A percentile compares a stretch with the other conserved stretches of the same genome.
Conservation (phyloP, 1,140 invertebrate species). For the Plectus sambesii region DNA sequence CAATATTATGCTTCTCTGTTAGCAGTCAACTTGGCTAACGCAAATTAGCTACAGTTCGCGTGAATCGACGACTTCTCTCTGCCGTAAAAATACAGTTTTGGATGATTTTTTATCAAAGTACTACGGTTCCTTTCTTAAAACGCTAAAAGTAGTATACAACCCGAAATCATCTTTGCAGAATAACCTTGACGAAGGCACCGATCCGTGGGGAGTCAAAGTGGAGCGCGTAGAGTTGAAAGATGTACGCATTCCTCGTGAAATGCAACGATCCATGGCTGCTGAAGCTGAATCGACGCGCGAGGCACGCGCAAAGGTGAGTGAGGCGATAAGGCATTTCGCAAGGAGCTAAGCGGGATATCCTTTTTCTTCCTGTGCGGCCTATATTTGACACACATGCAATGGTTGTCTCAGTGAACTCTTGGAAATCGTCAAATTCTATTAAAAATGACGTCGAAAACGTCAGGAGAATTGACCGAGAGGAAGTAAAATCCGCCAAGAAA, state of each 20-base stretch:
- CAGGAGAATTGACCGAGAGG: no score
- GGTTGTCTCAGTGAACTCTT: neutral
- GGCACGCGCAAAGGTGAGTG: slow-evolving; percentile 50
- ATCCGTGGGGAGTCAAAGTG: slow-evolving; percentile 55
- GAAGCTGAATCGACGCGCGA: slow-evolving; percentile 52
- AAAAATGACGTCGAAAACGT: no score
- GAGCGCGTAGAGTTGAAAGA: slow-evolving; percentile 54
- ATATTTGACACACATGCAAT: no score
- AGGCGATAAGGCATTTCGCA: no score
- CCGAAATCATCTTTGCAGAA: no score
- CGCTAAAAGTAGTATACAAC: no score
- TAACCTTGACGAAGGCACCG: slow-evolving; percentile 52
- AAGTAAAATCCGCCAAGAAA: no score
- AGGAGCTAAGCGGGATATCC: no score
- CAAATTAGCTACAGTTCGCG: neutral
- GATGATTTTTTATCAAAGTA: neutral
- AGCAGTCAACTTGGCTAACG: no score
- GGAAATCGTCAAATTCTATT: no score
- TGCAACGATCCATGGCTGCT: slow-evolving; percentile 53
- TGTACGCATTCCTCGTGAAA: slow-evolving; percentile 49
- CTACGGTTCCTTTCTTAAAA: no score
- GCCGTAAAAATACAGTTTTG: neutral
- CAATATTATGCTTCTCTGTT: no score
- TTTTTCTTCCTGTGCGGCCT: neutral
- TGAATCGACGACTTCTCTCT: neutral